These are phyloP conservation scores for Ianthella basta DNA, from an alignment of 37 sponge, comb jelly and placozoan species.

Conservation along the genomic window DNA sequence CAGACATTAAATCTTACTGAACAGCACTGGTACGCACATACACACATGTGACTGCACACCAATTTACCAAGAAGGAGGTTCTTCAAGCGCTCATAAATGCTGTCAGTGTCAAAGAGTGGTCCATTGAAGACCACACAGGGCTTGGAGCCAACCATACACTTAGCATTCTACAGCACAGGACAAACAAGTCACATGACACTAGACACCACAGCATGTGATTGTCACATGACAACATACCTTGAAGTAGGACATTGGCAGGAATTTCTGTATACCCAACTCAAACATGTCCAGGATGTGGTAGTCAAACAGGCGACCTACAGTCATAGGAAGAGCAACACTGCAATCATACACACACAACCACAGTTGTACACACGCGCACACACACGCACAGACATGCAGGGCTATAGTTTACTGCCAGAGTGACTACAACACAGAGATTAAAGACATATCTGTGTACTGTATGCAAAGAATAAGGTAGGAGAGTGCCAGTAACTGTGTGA, in stretches of 20 bases:
- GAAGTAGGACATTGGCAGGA: constrained; percentile 57
- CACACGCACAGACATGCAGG: no score
- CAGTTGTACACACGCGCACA: no score
- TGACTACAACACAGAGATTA: no score
- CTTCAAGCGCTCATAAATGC: constrained; percentile 64
- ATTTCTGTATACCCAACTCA: constrained; percentile 88
- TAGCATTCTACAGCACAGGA: constrained; percentile 34
- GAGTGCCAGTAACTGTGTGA: neutral
- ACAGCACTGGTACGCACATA: neutral
- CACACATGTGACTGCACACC: neutral
- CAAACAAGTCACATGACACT: neutral
- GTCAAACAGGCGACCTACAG: constrained; percentile 81
- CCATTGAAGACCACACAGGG: constrained; percentile 91
- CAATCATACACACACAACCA: no score
- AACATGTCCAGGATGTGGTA: constrained; percentile 91
- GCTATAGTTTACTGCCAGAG: neutral
- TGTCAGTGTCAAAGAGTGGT: constrained; percentile 82
- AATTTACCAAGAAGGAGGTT: constrained; percentile 73
- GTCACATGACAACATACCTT: constrained; percentile 25
- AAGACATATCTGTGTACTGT: no score
- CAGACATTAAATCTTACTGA: neutral
- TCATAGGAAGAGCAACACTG: neutral
- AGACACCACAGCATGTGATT: neutral
- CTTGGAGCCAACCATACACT: constrained; percentile 75
- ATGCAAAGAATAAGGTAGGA: neutral